Conservation (phyloP, 2,888 invertebrate genomes). For the Parelbella ahira region DNA sequence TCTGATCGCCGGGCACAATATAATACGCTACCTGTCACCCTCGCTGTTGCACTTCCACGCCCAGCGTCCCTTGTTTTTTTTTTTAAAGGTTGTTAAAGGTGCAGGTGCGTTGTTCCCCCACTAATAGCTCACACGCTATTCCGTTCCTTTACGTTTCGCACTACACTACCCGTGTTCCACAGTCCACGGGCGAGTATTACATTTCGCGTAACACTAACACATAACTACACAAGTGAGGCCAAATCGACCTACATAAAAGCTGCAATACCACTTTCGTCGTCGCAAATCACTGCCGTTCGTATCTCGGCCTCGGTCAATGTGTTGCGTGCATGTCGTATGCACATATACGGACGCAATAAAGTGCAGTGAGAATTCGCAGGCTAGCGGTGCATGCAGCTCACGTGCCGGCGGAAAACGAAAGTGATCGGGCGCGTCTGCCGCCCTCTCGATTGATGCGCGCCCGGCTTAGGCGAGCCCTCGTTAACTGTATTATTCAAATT, state of each 20-base stretch:
- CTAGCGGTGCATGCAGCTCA: slow-evolving; percentile 69
- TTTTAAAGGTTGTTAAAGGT: too few species aligned
- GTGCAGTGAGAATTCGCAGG: slow-evolving; percentile 74
- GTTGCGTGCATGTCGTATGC: slow-evolving; percentile 75
- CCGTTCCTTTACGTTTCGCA: too few species aligned
- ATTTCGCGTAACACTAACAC: slow-evolving; percentile 63
- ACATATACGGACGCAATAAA: slow-evolving; percentile 77
- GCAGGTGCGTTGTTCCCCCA: slow-evolving; percentile 8
- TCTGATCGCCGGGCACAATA: slow-evolving; percentile 66
- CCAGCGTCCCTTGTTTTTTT: slow-evolving; percentile 4
- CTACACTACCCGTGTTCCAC: too few species aligned
- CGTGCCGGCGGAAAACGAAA: slow-evolving; percentile 73
- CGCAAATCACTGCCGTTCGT: slow-evolving; percentile 69
- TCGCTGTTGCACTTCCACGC: slow-evolving; percentile 12
- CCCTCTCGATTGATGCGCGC: slow-evolving; percentile 67
- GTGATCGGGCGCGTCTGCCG: slow-evolving; percentile 74
- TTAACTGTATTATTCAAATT: slow-evolving; percentile 74
- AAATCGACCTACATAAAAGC: slow-evolving; percentile 77
- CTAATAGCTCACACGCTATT: slow-evolving; percentile 8
- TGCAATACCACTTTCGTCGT: slow-evolving; percentile 79
- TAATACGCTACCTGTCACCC: slow-evolving; percentile 43
- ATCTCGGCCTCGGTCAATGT: slow-evolving; percentile 79
- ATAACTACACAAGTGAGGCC: slow-evolving; percentile 47
- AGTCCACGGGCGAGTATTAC: slow-evolving; percentile 4
- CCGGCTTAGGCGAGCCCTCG: slow-evolving; percentile 64